These are phyloP conservation scores for Lysandra coridon DNA, from an alignment of 2,888 invertebrate species.

Conservation along the genomic window DNA sequence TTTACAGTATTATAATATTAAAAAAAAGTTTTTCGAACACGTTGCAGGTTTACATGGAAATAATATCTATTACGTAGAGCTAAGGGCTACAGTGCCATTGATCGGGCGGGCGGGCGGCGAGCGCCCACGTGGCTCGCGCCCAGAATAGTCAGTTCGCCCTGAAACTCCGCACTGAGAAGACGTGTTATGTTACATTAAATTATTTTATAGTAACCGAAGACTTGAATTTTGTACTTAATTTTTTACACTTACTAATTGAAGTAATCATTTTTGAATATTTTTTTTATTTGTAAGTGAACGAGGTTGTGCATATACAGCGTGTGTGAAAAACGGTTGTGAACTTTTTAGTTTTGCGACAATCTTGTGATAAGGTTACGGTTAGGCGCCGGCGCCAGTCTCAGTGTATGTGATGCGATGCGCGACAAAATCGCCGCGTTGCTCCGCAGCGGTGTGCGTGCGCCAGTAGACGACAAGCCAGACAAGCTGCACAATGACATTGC, in stretches of 20 bases:
- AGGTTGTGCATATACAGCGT: not conserved
- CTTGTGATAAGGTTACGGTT: conserved; percentile 34
- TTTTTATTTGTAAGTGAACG: not conserved
- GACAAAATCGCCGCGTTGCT: conserved; percentile 69
- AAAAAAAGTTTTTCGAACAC: not conserved
- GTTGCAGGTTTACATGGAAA: not conserved
- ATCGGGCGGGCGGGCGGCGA: conserved; percentile 63
- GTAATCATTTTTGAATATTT: not conserved
- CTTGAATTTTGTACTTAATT: conserved; percentile 11
- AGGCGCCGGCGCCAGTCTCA: conserved; percentile 57
- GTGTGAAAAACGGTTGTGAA: not conserved
- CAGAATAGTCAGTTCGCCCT: conserved; percentile 75
- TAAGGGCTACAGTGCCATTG: conserved; percentile 63
- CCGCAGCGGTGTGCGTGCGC: conserved; percentile 61
- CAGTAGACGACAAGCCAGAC: conserved; percentile 55
- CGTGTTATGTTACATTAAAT: conserved; percentile 38
- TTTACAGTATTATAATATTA: not conserved
- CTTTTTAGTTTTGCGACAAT: conserved; percentile 11
- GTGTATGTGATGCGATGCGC: conserved; percentile 69
- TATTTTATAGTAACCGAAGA: not conserved
- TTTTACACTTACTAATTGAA: not conserved
- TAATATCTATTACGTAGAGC: conserved; percentile 39
- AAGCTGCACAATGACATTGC: conserved; percentile 63
- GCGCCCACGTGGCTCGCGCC: conserved; percentile 73
- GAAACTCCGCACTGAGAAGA: conserved; percentile 57